A percentile compares a stretch with the other conserved stretches of the same genome.
These are phyloP conservation scores for Podilymbus podiceps DNA, from an alignment of 2,113 vertebrate genomes.

Conservation along the genomic window DNA sequence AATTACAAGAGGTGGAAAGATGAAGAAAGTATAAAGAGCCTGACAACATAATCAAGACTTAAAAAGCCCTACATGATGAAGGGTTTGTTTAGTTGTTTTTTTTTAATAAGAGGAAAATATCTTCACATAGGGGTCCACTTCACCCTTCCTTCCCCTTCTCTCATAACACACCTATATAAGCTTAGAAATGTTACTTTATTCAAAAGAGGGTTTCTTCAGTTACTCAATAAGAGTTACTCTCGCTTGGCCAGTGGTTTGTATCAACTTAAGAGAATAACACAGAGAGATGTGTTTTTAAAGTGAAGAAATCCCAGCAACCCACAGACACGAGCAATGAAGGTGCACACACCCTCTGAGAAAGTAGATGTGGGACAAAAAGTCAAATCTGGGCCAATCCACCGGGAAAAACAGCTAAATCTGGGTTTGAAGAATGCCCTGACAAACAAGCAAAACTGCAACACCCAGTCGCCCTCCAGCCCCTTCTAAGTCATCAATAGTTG, in stretches of 20 bases:
- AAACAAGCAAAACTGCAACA: neutral
- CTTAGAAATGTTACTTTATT: neutral
- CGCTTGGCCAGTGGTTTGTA: neutral
- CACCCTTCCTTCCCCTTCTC: neutral
- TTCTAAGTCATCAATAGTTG: neutral
- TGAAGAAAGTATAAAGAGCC: neutral
- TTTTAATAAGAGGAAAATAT: neutral
- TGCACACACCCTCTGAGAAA: neutral
- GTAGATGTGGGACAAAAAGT: neutral
- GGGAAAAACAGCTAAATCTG: neutral
- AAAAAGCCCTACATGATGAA: neutral
- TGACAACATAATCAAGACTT: neutral
- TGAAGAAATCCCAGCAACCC: neutral
- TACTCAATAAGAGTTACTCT: neutral
- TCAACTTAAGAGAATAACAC: neutral
- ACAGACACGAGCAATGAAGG: neutral
- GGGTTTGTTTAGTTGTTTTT: neutral
- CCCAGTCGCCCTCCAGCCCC: neutral
- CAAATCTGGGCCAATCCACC: neutral
- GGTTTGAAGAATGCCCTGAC: neutral
- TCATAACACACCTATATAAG: neutral
- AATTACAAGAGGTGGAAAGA: neutral
- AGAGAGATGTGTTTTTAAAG: neutral
- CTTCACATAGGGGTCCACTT: neutral
- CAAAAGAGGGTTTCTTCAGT: neutral